These are phyloP conservation scores for Tetrapedia diversipes DNA, from an alignment of 2,888 invertebrate genomes.

Conservation along the genomic window DNA sequence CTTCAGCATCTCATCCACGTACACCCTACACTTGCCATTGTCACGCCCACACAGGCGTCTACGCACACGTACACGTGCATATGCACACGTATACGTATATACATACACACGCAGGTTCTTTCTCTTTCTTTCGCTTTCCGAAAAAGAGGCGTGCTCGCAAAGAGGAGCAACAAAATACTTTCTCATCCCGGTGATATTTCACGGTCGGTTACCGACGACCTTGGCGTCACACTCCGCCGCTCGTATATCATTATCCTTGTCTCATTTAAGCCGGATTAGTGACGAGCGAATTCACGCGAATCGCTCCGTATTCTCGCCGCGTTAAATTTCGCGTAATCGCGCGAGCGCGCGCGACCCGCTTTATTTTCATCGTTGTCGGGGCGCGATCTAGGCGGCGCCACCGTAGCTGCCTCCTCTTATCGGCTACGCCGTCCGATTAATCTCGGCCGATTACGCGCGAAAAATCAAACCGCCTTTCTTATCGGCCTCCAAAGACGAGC, in stretches of 20 bases:
- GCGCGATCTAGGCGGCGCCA: constrained; percentile 1
- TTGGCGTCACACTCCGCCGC: constrained; percentile 38
- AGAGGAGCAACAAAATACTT: constrained; percentile 28
- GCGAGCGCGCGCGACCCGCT: neutral
- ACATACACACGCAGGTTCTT: neutral
- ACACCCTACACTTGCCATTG: too few relatives aligned
- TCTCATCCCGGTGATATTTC: constrained; percentile 28
- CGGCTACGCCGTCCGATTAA: constrained; percentile 41
- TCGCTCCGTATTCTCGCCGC: constrained; percentile 41
- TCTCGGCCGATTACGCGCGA: constrained; percentile 37
- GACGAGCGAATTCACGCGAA: constrained; percentile 42
- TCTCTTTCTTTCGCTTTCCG: too few relatives aligned
- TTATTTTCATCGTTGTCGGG: constrained; percentile 9
- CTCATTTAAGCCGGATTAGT: constrained; percentile 53
- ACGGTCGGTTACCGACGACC: constrained; percentile 32
- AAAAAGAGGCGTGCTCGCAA: neutral
- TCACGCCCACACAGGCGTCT: too few relatives aligned
- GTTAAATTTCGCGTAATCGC: constrained; percentile 40
- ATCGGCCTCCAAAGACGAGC: constrained; percentile 17
- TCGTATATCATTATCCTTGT: constrained; percentile 49
- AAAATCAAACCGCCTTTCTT: constrained; percentile 30
- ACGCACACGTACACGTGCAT: neutral
- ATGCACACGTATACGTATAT: neutral
- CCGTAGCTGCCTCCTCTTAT: constrained; percentile 23
- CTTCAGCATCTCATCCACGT: too few relatives aligned